Percentiles rank a stretch among this genome's conserved stretches.
phyloP scores from a whole-genome alignment of 2,888 invertebrate species.

The Drosophila vallismaia region DNA sequence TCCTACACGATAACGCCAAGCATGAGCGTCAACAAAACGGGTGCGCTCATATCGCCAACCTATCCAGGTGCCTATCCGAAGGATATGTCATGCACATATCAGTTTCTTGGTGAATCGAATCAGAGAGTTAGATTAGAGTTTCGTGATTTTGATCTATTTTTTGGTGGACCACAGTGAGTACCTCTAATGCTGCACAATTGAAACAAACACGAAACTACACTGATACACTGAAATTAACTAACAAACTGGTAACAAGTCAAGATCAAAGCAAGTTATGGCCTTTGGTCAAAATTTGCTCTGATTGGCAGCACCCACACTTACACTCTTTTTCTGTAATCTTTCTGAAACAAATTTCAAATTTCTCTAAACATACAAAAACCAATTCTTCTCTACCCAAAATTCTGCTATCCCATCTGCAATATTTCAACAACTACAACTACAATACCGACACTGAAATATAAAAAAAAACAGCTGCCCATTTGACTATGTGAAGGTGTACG shows the following conservation, averaged over 20 bases:
- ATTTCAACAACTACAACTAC: slow-evolving; percentile 40
- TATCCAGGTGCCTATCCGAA: slow-evolving; percentile 99
- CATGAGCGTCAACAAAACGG: slow-evolving; percentile 88
- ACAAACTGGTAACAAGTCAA: slow-evolving; percentile 56
- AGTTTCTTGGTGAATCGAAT: slow-evolving; percentile 94
- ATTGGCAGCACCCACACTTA: slow-evolving; percentile 47
- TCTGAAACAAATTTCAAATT: slow-evolving; percentile 26
- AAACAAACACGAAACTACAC: slow-evolving; percentile 8
- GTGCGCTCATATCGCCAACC: slow-evolving; percentile 96
- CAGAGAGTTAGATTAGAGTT: slow-evolving; percentile 98
- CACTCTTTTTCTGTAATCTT: slow-evolving; percentile 25
- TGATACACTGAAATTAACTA: slow-evolving; percentile 4
- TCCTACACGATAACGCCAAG: slow-evolving; percentile 91
- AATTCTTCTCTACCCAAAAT: slow-evolving; percentile 51
- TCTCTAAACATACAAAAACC: slow-evolving; percentile 14
- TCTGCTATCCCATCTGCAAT: slow-evolving; percentile 48
- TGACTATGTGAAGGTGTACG: slow-evolving; percentile 98
- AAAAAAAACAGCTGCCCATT: slow-evolving; percentile 94
- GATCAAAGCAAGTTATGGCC: slow-evolving; percentile 64
- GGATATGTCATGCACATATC: slow-evolving; percentile 95
- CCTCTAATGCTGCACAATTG: slow-evolving; percentile 74
- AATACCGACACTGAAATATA: slow-evolving; percentile 11
- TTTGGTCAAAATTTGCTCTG: slow-evolving; percentile 56
- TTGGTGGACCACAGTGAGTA: slow-evolving; percentile 98
- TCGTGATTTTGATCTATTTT: slow-evolving; percentile 99